phyloP scores from a whole-genome alignment of 2,113 vertebrate genomes.

The Thryonomys swinderianus region DNA sequence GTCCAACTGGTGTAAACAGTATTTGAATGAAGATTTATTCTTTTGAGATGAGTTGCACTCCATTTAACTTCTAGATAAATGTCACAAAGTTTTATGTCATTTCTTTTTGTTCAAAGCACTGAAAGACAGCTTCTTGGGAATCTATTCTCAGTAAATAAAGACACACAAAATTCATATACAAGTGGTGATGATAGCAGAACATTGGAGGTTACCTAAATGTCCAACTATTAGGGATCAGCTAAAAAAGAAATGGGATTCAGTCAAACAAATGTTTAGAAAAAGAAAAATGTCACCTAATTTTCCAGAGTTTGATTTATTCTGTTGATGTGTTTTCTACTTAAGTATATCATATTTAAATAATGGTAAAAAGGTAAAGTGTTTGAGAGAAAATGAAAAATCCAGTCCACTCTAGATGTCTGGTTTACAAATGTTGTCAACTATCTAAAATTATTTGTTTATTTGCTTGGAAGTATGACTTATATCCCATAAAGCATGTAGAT shows the following conservation, averaged over 20 bases:
- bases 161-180: neutral
- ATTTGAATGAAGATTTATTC: conserved; percentile 35
- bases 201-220: neutral
- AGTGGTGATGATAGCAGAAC: neutral
- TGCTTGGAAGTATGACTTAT: neutral
- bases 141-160: conserved; percentile 45
- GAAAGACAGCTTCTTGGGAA: neutral
- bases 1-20: conserved; percentile 7
- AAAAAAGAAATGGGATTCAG: neutral
- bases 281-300: neutral
- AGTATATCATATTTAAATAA: conserved; percentile 40
- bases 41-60: neutral
- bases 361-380: conserved; percentile 27
- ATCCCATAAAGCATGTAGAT: neutral
- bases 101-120: neutral
- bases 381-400: conserved; percentile 34
- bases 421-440: neutral
- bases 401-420: neutral
- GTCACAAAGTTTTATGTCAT: neutral
- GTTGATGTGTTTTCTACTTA: neutral
- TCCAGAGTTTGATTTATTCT: neutral
- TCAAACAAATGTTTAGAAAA: neutral
- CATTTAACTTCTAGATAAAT: conserved; percentile 39
- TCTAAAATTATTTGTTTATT: neutral
- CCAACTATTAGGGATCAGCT: neutral